Conservation (phyloP, 2,888 invertebrate genomes). For the Lymantria monacha region DNA sequence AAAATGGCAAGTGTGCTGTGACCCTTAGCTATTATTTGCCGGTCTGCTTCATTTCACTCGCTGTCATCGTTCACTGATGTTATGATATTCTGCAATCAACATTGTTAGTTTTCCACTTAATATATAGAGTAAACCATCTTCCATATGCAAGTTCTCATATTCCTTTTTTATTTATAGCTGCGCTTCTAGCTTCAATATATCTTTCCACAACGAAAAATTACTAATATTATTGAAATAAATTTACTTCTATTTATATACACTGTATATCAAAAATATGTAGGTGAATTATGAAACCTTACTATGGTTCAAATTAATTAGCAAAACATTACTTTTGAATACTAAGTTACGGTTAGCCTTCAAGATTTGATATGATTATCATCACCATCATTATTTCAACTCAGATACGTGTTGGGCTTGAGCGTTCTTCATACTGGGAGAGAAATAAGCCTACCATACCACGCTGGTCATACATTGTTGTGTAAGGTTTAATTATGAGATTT, state of each 20-base stretch:
- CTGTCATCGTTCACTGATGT: conserved; percentile 24
- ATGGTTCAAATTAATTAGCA: no score
- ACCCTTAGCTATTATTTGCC: background rate
- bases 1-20: no score
- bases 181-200: conserved; percentile 7
- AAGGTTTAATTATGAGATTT: no score
- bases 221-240: conserved; percentile 3
- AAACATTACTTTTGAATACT: no score
- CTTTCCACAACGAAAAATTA: conserved; percentile 15
- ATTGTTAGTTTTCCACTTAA: conserved; percentile 33
- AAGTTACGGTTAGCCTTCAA: no score
- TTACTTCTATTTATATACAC: background rate
- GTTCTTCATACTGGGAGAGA: no score
- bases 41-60: conserved; percentile 21
- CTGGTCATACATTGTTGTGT: no score
- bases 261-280: background rate
- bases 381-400: no score
- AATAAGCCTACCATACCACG: no score
- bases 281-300: background rate
- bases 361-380: no score
- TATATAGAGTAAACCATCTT: conserved; percentile 25
- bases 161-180: conserved; percentile 19
- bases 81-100: conserved; percentile 27
- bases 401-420: no score
- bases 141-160: conserved; percentile 27